These are phyloP conservation scores for Guaruba guarouba DNA, from an alignment of 2,113 vertebrate species.

Conservation along the genomic window DNA sequence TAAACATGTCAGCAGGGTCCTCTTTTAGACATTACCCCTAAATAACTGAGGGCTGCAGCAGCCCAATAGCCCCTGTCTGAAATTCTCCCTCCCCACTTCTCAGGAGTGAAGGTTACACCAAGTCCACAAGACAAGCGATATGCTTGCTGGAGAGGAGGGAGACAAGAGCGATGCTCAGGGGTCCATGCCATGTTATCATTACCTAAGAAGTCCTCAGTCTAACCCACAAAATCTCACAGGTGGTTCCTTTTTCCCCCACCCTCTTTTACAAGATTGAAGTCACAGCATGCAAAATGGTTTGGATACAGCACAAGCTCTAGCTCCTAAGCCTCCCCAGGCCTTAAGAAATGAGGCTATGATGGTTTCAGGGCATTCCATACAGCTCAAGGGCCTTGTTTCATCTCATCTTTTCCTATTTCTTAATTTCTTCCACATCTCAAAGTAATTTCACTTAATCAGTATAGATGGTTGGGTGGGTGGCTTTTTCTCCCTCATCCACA, in stretches of 20 bases:
- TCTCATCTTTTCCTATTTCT: background rate
- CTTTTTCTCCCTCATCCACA: background rate
- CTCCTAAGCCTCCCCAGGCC: background rate
- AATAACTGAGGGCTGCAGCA: background rate
- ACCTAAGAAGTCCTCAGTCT: background rate
- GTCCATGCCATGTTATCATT: background rate
- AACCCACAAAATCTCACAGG: background rate
- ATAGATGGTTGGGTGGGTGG: background rate
- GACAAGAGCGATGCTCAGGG: background rate
- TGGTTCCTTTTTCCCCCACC: background rate
- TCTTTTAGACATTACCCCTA: background rate
- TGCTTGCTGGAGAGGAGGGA: background rate
- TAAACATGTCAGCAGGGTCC: background rate
- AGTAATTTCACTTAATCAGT: background rate
- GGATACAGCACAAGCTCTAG: background rate
- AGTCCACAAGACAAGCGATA: background rate
- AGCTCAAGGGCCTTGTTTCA: background rate
- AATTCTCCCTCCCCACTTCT: background rate
- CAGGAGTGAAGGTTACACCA: background rate
- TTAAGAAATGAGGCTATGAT: background rate
- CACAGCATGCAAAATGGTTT: background rate
- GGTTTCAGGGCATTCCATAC: background rate
- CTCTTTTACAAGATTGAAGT: background rate
- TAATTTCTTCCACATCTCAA: background rate
- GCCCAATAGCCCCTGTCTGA: background rate